phyloP scores from a whole-genome alignment of 1,140 invertebrate genomes.

The Drosophila yakuba region DNA sequence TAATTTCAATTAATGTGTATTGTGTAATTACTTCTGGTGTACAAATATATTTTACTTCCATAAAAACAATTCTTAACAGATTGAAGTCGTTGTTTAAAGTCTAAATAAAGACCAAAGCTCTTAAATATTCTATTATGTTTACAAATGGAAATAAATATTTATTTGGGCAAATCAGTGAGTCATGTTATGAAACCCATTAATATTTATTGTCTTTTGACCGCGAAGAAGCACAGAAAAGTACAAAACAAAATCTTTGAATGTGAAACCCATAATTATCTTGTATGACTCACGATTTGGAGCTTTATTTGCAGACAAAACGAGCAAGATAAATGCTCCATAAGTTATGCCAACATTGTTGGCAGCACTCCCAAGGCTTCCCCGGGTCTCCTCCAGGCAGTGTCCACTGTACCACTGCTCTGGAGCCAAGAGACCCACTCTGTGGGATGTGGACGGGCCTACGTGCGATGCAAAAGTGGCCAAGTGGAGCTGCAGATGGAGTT shows the following conservation, averaged over 20 bases:
- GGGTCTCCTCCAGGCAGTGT: constrained; percentile 6
- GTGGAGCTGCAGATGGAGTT: constrained; percentile 46
- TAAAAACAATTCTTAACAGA: background rate
- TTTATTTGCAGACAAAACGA: background rate
- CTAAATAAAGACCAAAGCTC: too few relatives aligned
- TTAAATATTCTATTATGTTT: too few relatives aligned
- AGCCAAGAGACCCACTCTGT: constrained; percentile 29
- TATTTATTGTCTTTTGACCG: background rate
- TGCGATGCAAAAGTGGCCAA: constrained; percentile 38
- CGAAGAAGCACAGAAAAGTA: background rate
- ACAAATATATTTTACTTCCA: background rate
- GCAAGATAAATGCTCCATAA: constrained; percentile 11
- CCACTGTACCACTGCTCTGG: constrained; percentile 24
- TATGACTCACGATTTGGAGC: constrained; percentile 16
- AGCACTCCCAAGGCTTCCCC: constrained; percentile 6
- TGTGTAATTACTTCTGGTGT: too few relatives aligned
- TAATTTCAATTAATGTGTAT: too few relatives aligned
- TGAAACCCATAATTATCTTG: constrained; percentile 1
- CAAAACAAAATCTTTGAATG: constrained; percentile 1
- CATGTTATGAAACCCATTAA: background rate
- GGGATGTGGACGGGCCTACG: constrained; percentile 54
- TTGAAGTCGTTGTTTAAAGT: too few relatives aligned
- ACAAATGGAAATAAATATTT: background rate
- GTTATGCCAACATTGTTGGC: constrained; percentile 6
- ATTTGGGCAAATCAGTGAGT: constrained; percentile 2